Base-by-base conservation (phyloP, 2,797 vertebrate species). In the Macropodus opercularis region DNA sequence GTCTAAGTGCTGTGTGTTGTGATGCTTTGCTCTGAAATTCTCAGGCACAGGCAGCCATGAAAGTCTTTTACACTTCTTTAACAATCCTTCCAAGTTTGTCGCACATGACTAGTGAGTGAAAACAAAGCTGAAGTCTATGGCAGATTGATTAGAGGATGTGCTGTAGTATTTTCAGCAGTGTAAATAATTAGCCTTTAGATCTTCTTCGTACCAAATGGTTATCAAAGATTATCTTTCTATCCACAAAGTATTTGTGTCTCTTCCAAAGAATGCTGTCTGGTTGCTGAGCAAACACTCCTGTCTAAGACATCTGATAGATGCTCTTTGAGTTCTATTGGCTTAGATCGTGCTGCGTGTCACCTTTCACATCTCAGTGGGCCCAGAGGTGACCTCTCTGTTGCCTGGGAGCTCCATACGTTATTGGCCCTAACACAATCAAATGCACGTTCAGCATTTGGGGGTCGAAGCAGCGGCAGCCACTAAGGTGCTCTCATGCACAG, bases 351-450 rank as follows among this genome's bases (percentile, higher is more conserved):
- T 77, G 87, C 86, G 89, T 92, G 91, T 93, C 92, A 92, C 92
- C 91, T 92, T 90, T 91, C 84, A 89, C 92, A 91, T 92, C 90
- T 91, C 86, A 78, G 77, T 77, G 88, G 85, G 85, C 86, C 87
- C 80, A 82, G 79, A 87, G 86, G 84, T 92, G 91, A 93, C 93
- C 92, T 79, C 88, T 79, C 59, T 61, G 75, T 73, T 70, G 81
- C 83, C 87, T 87, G 40, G 71, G 72, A 88, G 88, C 86, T 77
- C 86, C 72, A 80, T 84, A 70, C 85, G 76, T 93, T 92, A 93
- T 93, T 90, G 90, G 90, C 81, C 77, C 82, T 90, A 92, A 93
- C 89, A 85, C 91, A 93, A 93, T 93, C 91, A 91, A 93, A 93
- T 90, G 89, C 91, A 91, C 85, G 89, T 93, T 91, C 90, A 90